Evolutionary conservation across 2,113 vertebrate species (phyloP).

Genomic region (Chloropsis cyanopogon): DNA sequence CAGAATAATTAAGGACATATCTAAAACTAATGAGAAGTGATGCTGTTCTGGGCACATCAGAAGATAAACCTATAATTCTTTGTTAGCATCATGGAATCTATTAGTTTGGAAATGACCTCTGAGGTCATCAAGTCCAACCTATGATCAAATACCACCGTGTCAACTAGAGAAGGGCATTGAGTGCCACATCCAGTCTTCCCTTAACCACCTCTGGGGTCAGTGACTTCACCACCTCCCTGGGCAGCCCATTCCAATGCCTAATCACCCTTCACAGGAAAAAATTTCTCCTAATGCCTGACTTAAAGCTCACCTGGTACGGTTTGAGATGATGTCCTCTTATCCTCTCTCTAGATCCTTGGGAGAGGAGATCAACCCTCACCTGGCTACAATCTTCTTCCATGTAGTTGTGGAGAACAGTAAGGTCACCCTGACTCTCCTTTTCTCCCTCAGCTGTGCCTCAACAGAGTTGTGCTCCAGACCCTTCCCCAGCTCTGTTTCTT

Average conservation of each 20-base stretch:
- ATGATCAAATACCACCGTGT: not conserved
- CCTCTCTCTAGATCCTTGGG: not conserved
- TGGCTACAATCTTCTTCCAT: no score
- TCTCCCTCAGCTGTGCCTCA: not conserved
- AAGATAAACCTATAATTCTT: not conserved
- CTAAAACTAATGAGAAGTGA: not conserved
- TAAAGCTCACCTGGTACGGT: fast-evolving
- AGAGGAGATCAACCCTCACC: not conserved
- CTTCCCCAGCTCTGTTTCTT: not conserved
- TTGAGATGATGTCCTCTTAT: not conserved
- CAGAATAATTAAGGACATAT: not conserved
- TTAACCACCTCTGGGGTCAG: not conserved
- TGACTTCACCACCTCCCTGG: not conserved
- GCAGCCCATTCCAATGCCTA: not conserved
- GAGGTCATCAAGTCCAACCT: not conserved
- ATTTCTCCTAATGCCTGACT: not conserved
- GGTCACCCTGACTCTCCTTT: not conserved
- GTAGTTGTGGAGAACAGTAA: no score
- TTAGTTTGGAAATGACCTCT: not conserved
- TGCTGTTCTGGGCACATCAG: not conserved
- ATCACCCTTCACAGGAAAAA: not conserved
- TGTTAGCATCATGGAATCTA: not conserved
- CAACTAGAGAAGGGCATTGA: not conserved
- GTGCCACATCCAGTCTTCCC: not conserved
- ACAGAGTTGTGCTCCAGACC: not conserved